phyloP scores from a whole-genome alignment of 2,888 invertebrate genomes.

The Falcaria lacertinaria region DNA sequence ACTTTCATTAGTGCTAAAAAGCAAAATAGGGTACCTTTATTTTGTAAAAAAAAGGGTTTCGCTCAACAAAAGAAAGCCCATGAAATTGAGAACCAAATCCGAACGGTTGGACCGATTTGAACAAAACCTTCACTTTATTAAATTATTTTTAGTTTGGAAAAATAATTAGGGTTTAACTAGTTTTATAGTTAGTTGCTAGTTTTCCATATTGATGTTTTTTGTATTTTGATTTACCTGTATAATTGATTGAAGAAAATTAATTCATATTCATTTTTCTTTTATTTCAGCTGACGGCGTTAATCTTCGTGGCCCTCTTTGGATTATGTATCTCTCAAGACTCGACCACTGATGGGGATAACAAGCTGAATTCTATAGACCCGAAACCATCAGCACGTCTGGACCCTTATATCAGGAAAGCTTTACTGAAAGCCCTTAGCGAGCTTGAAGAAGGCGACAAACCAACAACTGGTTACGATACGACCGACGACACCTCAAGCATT shows the following conservation, averaged over 20 bases:
- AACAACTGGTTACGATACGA: constrained; percentile 66
- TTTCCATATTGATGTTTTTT: not conserved
- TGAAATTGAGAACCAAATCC: too few species aligned
- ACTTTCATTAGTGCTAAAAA: too few species aligned
- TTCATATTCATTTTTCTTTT: constrained; percentile 18
- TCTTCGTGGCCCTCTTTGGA: constrained; percentile 42
- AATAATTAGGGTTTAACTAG: too few species aligned
- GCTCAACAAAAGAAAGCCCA: too few species aligned
- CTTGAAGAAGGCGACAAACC: constrained; percentile 81
- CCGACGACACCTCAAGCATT: constrained; percentile 37
- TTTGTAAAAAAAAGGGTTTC: too few species aligned
- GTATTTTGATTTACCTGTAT: not conserved
- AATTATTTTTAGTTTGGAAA: not conserved
- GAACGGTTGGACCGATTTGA: too few species aligned
- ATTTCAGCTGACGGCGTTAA: constrained; percentile 55
- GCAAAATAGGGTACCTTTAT: too few species aligned
- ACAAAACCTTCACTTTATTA: too few species aligned
- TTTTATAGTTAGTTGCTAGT: too few species aligned
- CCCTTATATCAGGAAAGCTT: constrained; percentile 85
- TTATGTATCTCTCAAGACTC: constrained; percentile 48
- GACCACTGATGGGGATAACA: constrained; percentile 47
- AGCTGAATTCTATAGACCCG: constrained; percentile 61
- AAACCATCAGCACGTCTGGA: constrained; percentile 83
- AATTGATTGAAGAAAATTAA: too few species aligned
- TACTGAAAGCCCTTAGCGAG: constrained; percentile 87